Base-by-base conservation (phyloP, 2,888 invertebrate genomes). In the Camptogramma bilineatum region DNA sequence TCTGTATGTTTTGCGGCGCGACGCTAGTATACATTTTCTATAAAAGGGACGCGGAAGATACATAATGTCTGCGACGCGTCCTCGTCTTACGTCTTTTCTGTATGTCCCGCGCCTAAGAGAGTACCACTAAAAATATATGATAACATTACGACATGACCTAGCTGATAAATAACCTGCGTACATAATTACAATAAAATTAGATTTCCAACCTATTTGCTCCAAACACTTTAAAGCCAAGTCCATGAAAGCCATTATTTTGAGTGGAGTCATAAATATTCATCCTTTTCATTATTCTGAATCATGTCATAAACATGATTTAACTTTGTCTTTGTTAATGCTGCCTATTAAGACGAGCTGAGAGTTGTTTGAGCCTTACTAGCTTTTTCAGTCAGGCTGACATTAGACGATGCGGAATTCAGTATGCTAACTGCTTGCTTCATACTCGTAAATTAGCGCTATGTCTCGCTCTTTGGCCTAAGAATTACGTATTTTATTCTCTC, bases 161-260 rank as follows among this genome's bases (percentile, higher is more conserved):
- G 52, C 65, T 62, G 19, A 10, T 16, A 21, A 51, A 28, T 2
- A 21, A 51, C 51, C 58, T 51, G 51, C 46, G 19, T 53, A 21
- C n/a, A 48, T 46, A 62, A 65, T 66, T 66, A 66, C 62, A 50
- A 54, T 59, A 51, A 59, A 62, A 66, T 66, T 62, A 59, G 62
- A 62, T 66, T 66, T 52, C 58, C 62, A n/a, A 51, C 62, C 66
- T 59, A 77, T 76, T 77, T 69, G 65, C 71, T 55, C 31, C 68
- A 71, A 76, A 73, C 71, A 73, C 54, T 68, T 72, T 72, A 71
- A 76, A 64, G 66, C 64, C 68, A 67, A 70, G 56, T 62, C 56
- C 62, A 62, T 19, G 70, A 70, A 61, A 50, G 61, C 65, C 48
- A 65, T 66, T 57, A 67, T 64, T 66, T 69, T 66, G 55, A 69